phyloP scores from a whole-genome alignment of 2,797 vertebrate species.

The Myotis findleyi region DNA sequence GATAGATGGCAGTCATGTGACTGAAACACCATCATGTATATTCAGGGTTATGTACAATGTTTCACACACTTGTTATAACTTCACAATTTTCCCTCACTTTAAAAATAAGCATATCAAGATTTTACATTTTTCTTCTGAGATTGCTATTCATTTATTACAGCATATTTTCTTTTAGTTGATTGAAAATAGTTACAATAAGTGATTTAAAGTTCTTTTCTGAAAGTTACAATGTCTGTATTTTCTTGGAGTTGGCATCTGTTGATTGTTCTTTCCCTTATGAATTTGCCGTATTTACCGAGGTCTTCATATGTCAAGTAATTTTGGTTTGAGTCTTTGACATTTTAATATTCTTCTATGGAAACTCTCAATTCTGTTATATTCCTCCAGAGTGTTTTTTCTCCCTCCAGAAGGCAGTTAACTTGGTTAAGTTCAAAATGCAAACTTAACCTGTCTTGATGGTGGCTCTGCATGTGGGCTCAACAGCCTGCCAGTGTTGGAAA shows the following conservation, averaged over 20 bases:
- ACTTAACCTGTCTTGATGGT: neutral
- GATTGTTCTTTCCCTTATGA: neutral
- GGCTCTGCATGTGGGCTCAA: neutral
- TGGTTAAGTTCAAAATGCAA: neutral
- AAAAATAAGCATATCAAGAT: neutral
- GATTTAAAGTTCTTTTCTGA: neutral
- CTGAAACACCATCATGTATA: neutral
- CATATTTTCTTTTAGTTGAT: slow-evolving; percentile 29
- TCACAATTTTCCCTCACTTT: neutral
- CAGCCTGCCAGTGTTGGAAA: neutral
- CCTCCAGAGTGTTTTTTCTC: neutral
- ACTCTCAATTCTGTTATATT: neutral
- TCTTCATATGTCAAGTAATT: neutral
- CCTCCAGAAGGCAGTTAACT: neutral
- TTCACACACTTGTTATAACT: neutral
- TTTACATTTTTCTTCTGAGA: neutral
- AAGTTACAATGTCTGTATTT: neutral
- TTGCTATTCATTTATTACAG: neutral
- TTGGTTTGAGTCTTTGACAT: neutral
- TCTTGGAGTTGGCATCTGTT: neutral
- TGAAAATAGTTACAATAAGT: neutral
- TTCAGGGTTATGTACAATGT: neutral
- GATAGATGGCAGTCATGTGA: neutral
- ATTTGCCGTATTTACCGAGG: neutral
- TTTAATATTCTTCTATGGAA: neutral